Conservation (phyloP, 30 jellyfish, hydroid and myxozoan genomes). For the Nemopilema nomurai region DNA sequence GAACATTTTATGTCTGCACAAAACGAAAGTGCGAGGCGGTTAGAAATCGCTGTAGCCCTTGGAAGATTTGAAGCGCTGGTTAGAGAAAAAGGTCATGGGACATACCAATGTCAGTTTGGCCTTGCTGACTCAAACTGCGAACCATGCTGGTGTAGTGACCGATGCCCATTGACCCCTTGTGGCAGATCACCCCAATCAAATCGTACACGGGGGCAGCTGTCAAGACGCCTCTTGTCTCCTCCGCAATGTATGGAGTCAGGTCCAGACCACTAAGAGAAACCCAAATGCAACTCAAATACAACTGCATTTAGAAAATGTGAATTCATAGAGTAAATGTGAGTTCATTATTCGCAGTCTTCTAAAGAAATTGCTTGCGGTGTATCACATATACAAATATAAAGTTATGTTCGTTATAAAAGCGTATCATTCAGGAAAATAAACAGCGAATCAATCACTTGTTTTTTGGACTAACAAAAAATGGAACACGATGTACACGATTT, state of each 20-base stretch:
- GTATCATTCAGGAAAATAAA: background rate
- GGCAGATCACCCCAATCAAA: conserved; percentile 88
- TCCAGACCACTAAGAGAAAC: conserved; percentile 76
- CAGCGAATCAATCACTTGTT: background rate
- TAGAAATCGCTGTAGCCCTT: background rate
- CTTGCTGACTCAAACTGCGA: conserved; percentile 62
- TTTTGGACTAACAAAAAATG: background rate
- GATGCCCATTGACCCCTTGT: conserved; percentile 88
- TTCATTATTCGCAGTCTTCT: too few relatives aligned
- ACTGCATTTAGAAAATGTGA: too few relatives aligned
- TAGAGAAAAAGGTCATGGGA: background rate
- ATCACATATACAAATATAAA: too few relatives aligned
- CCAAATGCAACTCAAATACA: background rate
- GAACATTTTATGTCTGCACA: too few relatives aligned
- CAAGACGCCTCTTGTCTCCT: conserved; percentile 60
- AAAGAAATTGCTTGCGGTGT: too few relatives aligned
- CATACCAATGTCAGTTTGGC: conserved; percentile 87
- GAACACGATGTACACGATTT: too few relatives aligned
- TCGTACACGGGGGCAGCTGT: conserved; percentile 69
- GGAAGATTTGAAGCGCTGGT: background rate
- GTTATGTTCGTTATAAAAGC: too few relatives aligned
- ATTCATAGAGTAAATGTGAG: too few relatives aligned
- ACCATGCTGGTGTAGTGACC: conserved; percentile 97
- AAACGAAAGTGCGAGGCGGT: background rate
- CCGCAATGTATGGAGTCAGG: conserved; percentile 68